phyloP scores from a whole-genome alignment of 2,113 vertebrate genomes.

The Callipepla californica region DNA sequence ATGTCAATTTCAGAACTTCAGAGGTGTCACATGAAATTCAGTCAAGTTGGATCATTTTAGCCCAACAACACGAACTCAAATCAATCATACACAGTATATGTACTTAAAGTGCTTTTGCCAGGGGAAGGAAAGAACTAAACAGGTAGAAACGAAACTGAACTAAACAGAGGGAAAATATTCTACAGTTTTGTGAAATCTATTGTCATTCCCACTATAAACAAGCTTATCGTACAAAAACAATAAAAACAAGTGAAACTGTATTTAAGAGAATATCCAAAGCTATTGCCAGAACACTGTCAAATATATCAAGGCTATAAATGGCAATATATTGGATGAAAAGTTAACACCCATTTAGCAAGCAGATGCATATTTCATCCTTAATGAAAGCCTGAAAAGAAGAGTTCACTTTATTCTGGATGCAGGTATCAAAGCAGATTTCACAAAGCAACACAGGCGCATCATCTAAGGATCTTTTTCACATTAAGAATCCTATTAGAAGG shows the following conservation, averaged over 20 bases:
- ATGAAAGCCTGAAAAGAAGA: conserved; percentile 83
- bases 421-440: conserved; percentile 80
- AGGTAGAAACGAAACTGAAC: neutral
- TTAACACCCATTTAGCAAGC: conserved; percentile 81
- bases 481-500: conserved; percentile 99
- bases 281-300: neutral
- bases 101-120: neutral
- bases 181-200: neutral
- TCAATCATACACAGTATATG: neutral
- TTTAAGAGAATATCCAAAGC: neutral
- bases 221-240: neutral
- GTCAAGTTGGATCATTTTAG: neutral
- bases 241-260: neutral
- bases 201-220: neutral
- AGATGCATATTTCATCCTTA: conserved; percentile 86
- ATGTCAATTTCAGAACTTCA: neutral
- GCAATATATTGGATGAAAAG: conserved; percentile 74
- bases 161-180: neutral
- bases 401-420: conserved; percentile 81
- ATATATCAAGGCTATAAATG: conserved; percentile 19
- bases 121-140: neutral
- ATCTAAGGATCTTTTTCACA: conserved; percentile 97
- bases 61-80: neutral
- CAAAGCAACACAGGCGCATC: conserved; percentile 79
- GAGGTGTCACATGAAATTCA: neutral